phyloP scores from a whole-genome alignment of 2,797 vertebrate species.

The Champsocephalus gunnari region DNA sequence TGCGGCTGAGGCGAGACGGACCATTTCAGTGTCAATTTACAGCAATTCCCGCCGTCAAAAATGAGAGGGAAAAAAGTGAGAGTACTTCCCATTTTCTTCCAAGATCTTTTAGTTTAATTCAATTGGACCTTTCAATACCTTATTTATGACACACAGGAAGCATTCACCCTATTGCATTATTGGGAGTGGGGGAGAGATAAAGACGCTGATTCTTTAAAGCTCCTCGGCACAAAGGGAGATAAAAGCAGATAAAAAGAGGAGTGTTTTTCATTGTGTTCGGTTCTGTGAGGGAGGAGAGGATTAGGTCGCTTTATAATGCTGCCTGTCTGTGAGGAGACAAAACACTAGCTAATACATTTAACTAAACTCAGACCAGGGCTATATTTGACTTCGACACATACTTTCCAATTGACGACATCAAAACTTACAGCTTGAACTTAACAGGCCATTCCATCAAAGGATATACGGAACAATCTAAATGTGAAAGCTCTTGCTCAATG shows the following conservation, averaged over 20 bases:
- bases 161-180: slow-evolving; percentile 83
- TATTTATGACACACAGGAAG: slow-evolving; percentile 87
- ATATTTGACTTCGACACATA: slow-evolving; percentile 44
- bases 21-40: slow-evolving; percentile 87
- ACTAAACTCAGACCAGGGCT: slow-evolving; percentile 34
- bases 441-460: not conserved
- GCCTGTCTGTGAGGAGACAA: slow-evolving; percentile 66
- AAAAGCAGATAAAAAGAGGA: slow-evolving; percentile 83
- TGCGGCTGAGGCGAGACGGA: slow-evolving; percentile 74
- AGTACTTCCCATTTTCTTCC: slow-evolving; percentile 84
- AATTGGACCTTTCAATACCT: slow-evolving; percentile 87
- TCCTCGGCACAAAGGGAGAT: slow-evolving; percentile 79
- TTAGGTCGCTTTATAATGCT: slow-evolving; percentile 69
- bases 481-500: not conserved
- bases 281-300: slow-evolving; percentile 75
- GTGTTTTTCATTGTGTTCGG: slow-evolving; percentile 79
- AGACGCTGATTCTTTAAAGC: slow-evolving; percentile 82
- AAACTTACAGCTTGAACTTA: slow-evolving; percentile 30
- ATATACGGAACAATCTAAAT: not conserved
- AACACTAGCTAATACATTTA: slow-evolving; percentile 62
- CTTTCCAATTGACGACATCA: slow-evolving; percentile 24
- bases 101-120: slow-evolving; percentile 88
- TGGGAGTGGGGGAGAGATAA: slow-evolving; percentile 76
- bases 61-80: slow-evolving; percentile 75
- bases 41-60: slow-evolving; percentile 78